Base-by-base conservation (phyloP, 2,113 vertebrate genomes). In the Melanotaenia duboulayi region DNA sequence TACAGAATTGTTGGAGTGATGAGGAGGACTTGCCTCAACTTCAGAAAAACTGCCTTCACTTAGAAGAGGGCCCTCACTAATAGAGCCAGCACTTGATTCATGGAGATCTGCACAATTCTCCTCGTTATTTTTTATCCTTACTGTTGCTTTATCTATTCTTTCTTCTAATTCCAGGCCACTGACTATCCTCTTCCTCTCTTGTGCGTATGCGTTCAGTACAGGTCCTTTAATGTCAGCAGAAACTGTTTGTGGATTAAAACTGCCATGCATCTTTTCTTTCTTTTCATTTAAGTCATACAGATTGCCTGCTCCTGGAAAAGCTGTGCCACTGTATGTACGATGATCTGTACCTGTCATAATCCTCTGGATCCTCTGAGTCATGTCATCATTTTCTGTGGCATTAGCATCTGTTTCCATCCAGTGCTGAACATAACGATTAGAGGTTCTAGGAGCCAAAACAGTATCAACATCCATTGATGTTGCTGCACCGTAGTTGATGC, bases 51-150 rank as follows among this genome's bases (percentile, higher is more conserved):
- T 95, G 10, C 89, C 95, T 1, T 99, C 97, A 66, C 96, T 98
- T 73, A 95, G 84, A 58, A 98, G 89, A 25, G 94, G 94, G 4
- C 96, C 97, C 84, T 99, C 96, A 0, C 97, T 99, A 86, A 98
- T 95, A 58, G 97, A 97, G 44, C 95, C 94, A 0, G 83, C 93
- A 70, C 96, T 99, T 56, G 94, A 96, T 82, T 94, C 91, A 0
- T 81, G 90, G 57, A 57, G 28, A 49, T 80, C 77, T 10, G 68
- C 65, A 25, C 0, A 40, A 64, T 78, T 72, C 62, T 73, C 75
- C 0, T 50, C 37, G 1, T 65, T 58, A 60, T 11, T 37, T 48
- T 49, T 55, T 62, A 20, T 83, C 20, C 14, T 69, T 28, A 68
- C 62, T 44, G 25, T 39, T 28, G 1, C 24, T 65, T 73, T 65